Evolutionary conservation across 2,888 invertebrate species (phyloP).

Genomic region (Rhaphigaster nebulosa): DNA sequence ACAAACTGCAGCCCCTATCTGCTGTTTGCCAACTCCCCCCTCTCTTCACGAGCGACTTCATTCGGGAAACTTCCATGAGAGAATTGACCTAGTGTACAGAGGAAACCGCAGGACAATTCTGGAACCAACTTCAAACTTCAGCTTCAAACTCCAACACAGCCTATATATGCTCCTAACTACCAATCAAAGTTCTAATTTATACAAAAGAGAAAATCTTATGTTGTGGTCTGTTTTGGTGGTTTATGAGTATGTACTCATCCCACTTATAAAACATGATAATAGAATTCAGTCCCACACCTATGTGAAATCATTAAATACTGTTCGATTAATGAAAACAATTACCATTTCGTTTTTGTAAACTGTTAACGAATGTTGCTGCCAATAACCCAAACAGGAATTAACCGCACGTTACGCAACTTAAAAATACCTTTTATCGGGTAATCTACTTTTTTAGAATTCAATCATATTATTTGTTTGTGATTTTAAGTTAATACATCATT

Average conservation of each 20-base stretch:
- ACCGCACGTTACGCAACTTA: no score
- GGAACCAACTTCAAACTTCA: background rate
- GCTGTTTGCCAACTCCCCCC: background rate
- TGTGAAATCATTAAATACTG: background rate
- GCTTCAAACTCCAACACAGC: background rate
- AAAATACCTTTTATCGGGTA: no score
- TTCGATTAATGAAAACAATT: background rate
- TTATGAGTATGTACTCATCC: background rate
- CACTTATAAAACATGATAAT: no score
- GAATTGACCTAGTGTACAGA: background rate
- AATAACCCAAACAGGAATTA: no score
- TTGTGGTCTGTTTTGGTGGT: background rate
- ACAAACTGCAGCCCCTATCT: background rate
- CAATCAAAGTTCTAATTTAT: background rate
- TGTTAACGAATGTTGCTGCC: no score
- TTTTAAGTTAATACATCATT: no score
- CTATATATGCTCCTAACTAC: background rate
- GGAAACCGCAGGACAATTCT: background rate
- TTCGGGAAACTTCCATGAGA: background rate
- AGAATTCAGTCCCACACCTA: no score
- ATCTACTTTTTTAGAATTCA: no score
- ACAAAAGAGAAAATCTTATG: background rate
- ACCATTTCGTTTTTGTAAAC: no score
- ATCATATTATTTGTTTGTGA: no score
- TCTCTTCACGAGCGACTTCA: background rate